Conservation (phyloP, 2,888 invertebrate genomes). For the Oscheius sp. region DNA sequence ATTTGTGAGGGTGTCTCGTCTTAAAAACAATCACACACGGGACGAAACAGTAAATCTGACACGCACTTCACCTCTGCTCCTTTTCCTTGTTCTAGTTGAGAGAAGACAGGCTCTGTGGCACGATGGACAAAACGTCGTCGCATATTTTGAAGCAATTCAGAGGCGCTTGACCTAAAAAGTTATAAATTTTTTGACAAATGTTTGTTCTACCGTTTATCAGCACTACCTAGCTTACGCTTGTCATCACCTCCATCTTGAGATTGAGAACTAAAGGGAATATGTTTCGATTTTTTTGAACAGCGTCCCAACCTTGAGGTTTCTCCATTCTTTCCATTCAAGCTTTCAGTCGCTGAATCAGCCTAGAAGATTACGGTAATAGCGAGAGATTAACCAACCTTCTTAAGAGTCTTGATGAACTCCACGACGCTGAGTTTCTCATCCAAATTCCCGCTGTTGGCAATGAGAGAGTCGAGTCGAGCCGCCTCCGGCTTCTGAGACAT, state of each 20-base stretch:
- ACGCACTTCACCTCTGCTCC: conserved; percentile 24
- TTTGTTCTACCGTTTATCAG: conserved; percentile 10
- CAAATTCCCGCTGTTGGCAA: conserved; percentile 43
- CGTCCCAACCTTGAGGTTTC: background rate
- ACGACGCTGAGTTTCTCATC: conserved; percentile 49
- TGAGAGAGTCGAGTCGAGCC: conserved; percentile 33
- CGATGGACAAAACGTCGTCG: conserved; percentile 49
- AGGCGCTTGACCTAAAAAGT: conserved; percentile 40
- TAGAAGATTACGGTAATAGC: background rate
- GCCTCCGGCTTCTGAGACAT: conserved; percentile 18
- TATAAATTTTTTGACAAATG: too few species aligned
- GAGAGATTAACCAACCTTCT: conserved; percentile 32
- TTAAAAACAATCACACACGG: background rate
- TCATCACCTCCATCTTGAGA: conserved; percentile 1
- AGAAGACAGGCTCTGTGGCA: conserved; percentile 52
- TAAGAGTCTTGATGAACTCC: conserved; percentile 53
- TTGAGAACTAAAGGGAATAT: conserved; percentile 11
- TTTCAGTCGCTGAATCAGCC: conserved; percentile 20
- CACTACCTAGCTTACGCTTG: conserved; percentile 1
- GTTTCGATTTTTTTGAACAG: too few species aligned
- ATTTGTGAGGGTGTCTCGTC: background rate
- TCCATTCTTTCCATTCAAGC: conserved; percentile 13
- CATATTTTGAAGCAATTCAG: conserved; percentile 46
- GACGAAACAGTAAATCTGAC: background rate
- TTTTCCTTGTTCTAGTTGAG: conserved; percentile 28